Evolutionary conservation across 2,113 vertebrate species (phyloP).

Genomic region (Poeciliopsis turrubarensis): DNA sequence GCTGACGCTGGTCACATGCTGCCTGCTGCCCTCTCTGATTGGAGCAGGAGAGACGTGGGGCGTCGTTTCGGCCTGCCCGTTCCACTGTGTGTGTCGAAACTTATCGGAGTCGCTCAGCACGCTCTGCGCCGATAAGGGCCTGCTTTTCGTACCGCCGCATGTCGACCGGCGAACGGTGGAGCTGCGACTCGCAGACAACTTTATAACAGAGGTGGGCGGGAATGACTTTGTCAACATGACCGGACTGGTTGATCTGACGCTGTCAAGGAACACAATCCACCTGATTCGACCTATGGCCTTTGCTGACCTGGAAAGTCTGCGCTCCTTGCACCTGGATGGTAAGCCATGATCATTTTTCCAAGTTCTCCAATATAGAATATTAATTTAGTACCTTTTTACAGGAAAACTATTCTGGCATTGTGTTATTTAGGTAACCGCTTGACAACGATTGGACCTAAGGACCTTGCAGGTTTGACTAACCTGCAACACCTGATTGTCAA

Average conservation of each 20-base stretch:
- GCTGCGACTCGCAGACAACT: conserved; percentile 91
- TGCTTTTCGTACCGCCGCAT: conserved; percentile 89
- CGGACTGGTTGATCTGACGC: conserved; percentile 88
- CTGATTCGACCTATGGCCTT: conserved; percentile 86
- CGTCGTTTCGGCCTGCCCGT: conserved; percentile 85
- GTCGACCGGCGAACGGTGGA: conserved; percentile 92
- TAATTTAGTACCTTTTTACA: background rate
- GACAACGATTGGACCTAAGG: conserved; percentile 81
- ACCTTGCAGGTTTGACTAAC: conserved; percentile 85
- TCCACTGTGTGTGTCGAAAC: conserved; percentile 92
- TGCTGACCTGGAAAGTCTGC: conserved; percentile 88
- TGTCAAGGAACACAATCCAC: conserved; percentile 92
- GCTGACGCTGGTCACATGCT: conserved; percentile 78
- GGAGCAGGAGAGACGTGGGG: conserved; percentile 85
- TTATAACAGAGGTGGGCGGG: conserved; percentile 86
- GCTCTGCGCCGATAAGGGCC: conserved; percentile 91
- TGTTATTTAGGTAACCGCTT: conserved; percentile 81
- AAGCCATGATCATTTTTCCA: conserved; percentile 3
- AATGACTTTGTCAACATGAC: conserved; percentile 91
- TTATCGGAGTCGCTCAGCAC: conserved; percentile 91
- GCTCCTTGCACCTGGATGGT: conserved; percentile 89
- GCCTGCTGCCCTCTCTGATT: conserved; percentile 73
- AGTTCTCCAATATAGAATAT: too few species aligned
- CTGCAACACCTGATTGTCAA: conserved; percentile 91
- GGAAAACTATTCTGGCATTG: background rate